Evolutionary conservation across 2,797 vertebrate genomes (phyloP), one percentile per base, ranked within the genome.

Genomic region (Sebastes baramenuke): DNA sequence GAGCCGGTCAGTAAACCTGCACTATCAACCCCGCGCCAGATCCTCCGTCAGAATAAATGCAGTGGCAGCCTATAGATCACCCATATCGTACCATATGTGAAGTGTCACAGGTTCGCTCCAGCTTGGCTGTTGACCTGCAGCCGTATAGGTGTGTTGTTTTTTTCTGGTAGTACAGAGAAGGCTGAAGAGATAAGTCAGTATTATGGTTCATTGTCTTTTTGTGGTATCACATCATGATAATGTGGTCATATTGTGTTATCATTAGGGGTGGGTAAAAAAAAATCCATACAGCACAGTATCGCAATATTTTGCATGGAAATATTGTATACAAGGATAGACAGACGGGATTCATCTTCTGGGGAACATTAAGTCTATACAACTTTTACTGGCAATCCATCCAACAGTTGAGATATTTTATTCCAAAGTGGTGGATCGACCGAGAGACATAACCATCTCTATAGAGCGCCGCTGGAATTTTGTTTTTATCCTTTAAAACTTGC

Each of bases 1-100:
- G 52, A 86, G 80, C 29, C 18, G 25, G 80, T 79, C 72, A 82
- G 84, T 80, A 69, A 83, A 83, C 46, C 70, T 2, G 54, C 56
- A 49, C 67, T 67, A 75, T 88, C 84, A 88, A 56, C 69, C 11
- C 54, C 14, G 16, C 62, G 69, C 71, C 72, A 80, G 73, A 72
- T 67, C 36, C 46, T 56, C 32, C 54, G 29, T 71, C 32, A 42
- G 30, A 83, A 79, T 82, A 75, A 67, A 85, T 24, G 56, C 36
- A 65, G 49, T 34, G 55, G 27, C 46, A 20, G 55, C 22, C 69
- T 49, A 56, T 67, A 83, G 77, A 75, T 86, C 64, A 58, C 67
- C 0, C 0, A 11, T 20, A 59, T 34, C 1, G 7, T 2, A 38
- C 5, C 8, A 34, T 62, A 36, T 24, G 8, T 30, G 13, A 13